phyloP scores from a whole-genome alignment of 2,797 vertebrate genomes.

The Margarornis squamiger region DNA sequence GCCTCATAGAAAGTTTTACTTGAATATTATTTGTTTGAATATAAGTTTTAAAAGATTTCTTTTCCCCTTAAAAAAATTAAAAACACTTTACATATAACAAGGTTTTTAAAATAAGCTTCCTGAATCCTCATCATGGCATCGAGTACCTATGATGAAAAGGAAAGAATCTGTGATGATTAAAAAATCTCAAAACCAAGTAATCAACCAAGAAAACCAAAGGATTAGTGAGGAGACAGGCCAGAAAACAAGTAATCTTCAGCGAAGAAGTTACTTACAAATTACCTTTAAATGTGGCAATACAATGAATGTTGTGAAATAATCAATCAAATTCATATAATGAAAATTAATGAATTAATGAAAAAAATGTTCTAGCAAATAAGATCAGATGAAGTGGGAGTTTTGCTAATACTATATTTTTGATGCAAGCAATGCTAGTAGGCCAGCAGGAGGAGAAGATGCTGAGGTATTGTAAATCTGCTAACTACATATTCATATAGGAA shows the following conservation, averaged over 20 bases:
- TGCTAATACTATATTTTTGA: neutral
- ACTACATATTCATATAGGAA: neutral
- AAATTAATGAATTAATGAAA: too few relatives aligned
- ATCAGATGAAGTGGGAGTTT: neutral
- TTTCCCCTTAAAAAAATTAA: neutral
- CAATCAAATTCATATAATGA: neutral
- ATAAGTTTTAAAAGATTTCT: neutral
- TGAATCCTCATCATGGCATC: neutral
- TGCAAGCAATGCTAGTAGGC: neutral
- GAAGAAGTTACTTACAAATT: neutral
- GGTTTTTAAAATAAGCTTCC: neutral
- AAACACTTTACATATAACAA: neutral
- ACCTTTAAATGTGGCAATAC: neutral
- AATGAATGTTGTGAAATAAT: neutral
- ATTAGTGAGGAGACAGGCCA: neutral
- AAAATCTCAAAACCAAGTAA: neutral
- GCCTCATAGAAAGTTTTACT: neutral
- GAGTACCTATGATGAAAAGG: neutral
- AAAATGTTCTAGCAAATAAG: neutral
- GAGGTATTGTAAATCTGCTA: neutral
- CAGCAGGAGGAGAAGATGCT: neutral
- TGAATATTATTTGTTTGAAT: neutral
- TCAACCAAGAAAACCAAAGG: neutral
- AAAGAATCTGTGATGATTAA: neutral
- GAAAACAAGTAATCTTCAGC: neutral